Conservation (phyloP, 2,888 invertebrate genomes). For the Parnassius orleans region DNA sequence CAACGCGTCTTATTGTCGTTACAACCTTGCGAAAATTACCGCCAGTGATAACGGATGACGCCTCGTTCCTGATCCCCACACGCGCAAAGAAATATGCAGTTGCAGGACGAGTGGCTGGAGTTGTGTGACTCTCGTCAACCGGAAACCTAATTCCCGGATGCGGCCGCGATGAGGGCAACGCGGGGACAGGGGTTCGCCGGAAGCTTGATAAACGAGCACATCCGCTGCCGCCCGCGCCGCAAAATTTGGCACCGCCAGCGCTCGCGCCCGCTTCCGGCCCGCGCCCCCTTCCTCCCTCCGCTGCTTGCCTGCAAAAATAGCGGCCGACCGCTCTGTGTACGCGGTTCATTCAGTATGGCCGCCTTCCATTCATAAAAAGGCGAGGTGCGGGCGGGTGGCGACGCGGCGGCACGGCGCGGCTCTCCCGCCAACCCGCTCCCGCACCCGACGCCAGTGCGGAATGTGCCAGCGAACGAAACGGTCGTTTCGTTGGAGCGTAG, state of each 20-base stretch:
- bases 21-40: slow-evolving; percentile 77
- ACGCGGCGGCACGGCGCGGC: slow-evolving; percentile 76
- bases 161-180: slow-evolving; percentile 72
- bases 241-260: slow-evolving; percentile 80
- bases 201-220: slow-evolving; percentile 80
- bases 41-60: slow-evolving; percentile 61
- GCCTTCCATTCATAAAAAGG: slow-evolving; percentile 88
- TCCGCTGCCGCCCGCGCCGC: slow-evolving; percentile 79
- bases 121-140: slow-evolving; percentile 73
- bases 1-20: slow-evolving; percentile 73
- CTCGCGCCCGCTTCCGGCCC: slow-evolving; percentile 78
- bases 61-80: slow-evolving; percentile 42
- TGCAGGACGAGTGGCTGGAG: slow-evolving; percentile 74
- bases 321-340: slow-evolving; percentile 81
- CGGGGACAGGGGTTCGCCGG: slow-evolving; percentile 58
- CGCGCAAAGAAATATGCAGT: slow-evolving; percentile 46
- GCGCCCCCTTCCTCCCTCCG: slow-evolving; percentile 59
- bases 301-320: slow-evolving; percentile 77
- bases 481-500: slow-evolving; percentile 82
- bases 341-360: slow-evolving; percentile 87
- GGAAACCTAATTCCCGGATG: slow-evolving; percentile 81
- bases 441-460: slow-evolving; percentile 79
- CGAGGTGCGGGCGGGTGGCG: slow-evolving; percentile 71
- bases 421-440: slow-evolving; percentile 76
- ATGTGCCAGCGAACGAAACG: slow-evolving; percentile 80